Conservation (phyloP, 2,888 invertebrate genomes). For the Esperia sulphurella region DNA sequence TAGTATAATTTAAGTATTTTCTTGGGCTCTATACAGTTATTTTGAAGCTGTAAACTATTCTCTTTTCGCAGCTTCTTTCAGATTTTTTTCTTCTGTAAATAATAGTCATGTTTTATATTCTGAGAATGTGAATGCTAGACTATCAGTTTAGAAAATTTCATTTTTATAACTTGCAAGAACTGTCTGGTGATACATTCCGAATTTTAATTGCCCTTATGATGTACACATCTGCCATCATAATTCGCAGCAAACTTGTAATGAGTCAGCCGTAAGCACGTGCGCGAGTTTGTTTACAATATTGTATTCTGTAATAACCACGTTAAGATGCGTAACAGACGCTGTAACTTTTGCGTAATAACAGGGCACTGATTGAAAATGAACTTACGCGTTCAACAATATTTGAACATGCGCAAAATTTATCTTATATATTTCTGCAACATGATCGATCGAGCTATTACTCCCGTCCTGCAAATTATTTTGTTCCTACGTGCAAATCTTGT, state of each 20-base stretch:
- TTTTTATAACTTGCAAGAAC: too few relatives aligned
- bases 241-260: conserved; percentile 38
- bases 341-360: conserved; percentile 37
- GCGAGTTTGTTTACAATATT: conserved; percentile 63
- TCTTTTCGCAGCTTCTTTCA: too few relatives aligned
- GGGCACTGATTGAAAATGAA: neutral
- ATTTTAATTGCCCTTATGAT: conserved; percentile 11
- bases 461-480: neutral
- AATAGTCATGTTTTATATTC: too few relatives aligned
- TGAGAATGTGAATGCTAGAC: too few relatives aligned
- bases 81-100: too few relatives aligned
- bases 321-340: conserved; percentile 46
- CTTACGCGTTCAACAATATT: neutral
- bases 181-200: neutral
- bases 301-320: conserved; percentile 56
- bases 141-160: too few relatives aligned
- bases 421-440: neutral
- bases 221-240: conserved; percentile 35
- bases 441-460: neutral
- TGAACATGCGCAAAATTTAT: neutral
- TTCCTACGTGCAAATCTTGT: neutral
- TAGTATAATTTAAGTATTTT: too few relatives aligned
- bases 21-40: too few relatives aligned
- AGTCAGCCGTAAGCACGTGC: conserved; percentile 51
- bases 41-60: too few relatives aligned